These are phyloP conservation scores for Agrochola circellaris DNA, from an alignment of 2,888 invertebrate species.

Conservation along the genomic window DNA sequence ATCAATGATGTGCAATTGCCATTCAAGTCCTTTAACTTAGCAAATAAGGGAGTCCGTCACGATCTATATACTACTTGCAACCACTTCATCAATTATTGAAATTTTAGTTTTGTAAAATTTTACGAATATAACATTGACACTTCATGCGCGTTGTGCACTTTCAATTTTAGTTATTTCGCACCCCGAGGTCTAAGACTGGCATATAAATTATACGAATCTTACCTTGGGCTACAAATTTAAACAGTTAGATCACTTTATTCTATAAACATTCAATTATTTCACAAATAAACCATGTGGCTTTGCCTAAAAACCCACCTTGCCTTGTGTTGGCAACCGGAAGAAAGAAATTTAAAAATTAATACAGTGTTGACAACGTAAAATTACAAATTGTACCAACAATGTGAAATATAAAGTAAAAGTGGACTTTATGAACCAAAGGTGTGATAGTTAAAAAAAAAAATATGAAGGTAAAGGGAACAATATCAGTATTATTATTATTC, in stretches of 20 bases:
- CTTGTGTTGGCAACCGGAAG: slow-evolving; percentile 88
- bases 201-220: slow-evolving; percentile 38
- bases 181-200: slow-evolving; percentile 19
- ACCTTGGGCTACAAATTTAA: slow-evolving; percentile 69
- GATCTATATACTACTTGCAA: background rate
- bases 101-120: background rate
- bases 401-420: background rate
- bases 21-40: background rate
- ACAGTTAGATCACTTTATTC: slow-evolving; percentile 57
- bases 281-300: slow-evolving; percentile 85
- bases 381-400: slow-evolving; percentile 44
- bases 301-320: slow-evolving; percentile 85
- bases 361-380: slow-evolving; percentile 61
- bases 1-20: background rate
- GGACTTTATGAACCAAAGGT: background rate
- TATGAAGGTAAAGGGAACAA: background rate
- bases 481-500: accelerated
- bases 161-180: slow-evolving; percentile 42
- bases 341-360: slow-evolving; percentile 76
- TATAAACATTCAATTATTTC: slow-evolving; percentile 59
- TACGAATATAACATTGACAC: slow-evolving; percentile 46
- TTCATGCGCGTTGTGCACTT: slow-evolving; percentile 56
- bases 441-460: background rate
- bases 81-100: slow-evolving; percentile 5
- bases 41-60: background rate